Percentiles rank a stretch among this genome's conserved stretches.
Evolutionary conservation across 2,888 invertebrate species (phyloP).

Genomic region (Auanema freiburgensis): DNA sequence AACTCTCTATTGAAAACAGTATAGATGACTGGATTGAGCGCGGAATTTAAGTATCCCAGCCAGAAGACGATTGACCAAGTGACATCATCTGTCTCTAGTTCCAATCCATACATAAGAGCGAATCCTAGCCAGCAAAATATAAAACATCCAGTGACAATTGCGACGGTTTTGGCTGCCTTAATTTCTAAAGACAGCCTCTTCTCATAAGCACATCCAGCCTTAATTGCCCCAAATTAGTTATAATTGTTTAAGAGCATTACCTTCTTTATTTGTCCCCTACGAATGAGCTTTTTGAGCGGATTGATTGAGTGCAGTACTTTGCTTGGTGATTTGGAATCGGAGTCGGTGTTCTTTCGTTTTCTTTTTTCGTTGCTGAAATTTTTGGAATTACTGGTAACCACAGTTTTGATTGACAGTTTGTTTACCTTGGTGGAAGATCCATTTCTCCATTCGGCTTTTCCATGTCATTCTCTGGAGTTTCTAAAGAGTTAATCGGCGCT

Average conservation of each 20-base stretch:
- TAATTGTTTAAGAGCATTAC: constrained; percentile 3
- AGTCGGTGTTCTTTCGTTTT: no score
- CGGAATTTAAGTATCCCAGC: constrained; percentile 95
- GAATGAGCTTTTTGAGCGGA: constrained; percentile 27
- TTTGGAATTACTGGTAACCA: no score
- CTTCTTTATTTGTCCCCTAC: constrained; percentile 39
- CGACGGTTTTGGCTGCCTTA: constrained; percentile 59
- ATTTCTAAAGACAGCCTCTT: constrained; percentile 62
- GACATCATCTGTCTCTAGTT: constrained; percentile 52
- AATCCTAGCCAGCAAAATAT: constrained; percentile 96
- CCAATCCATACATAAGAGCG: constrained; percentile 70
- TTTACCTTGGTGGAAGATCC: no score
- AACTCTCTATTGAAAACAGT: constrained; percentile 63
- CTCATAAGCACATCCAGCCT: constrained; percentile 59
- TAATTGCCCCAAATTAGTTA: constrained; percentile 30
- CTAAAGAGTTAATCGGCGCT: no score
- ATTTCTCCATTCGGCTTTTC: no score
- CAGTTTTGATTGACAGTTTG: no score
- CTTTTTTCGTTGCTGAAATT: no score
- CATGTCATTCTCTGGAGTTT: no score
- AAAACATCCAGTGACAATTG: constrained; percentile 94
- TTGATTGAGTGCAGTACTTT: constrained; percentile 10
- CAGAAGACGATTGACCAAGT: constrained; percentile 83
- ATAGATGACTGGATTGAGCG: constrained; percentile 79
- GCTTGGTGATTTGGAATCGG: no score